phyloP scores from a whole-genome alignment of 2,888 invertebrate genomes.

The Cactoblastis cactorum region DNA sequence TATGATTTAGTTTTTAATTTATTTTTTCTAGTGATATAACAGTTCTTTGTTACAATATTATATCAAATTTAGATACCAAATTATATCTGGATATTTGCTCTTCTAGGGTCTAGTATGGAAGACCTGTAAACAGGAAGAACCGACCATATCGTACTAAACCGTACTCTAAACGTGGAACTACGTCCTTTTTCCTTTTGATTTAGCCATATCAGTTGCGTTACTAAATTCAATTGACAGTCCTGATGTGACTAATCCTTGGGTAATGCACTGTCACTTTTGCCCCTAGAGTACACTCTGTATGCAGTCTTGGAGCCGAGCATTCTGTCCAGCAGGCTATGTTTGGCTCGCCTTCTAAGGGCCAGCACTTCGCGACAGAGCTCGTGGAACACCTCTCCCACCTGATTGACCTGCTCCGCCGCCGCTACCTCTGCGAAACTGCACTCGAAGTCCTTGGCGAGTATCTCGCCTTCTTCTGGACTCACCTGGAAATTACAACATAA shows the following conservation, averaged over 20 bases:
- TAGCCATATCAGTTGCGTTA: background rate
- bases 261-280: constrained; percentile 93
- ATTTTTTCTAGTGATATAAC: too few species aligned
- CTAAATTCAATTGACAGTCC: constrained; percentile 2
- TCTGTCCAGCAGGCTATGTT: constrained; percentile 89
- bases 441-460: constrained; percentile 92
- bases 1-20: too few species aligned
- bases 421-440: constrained; percentile 93
- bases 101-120: too few species aligned
- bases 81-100: too few species aligned
- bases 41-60: too few species aligned
- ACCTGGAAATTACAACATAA: constrained; percentile 79
- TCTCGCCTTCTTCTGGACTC: constrained; percentile 92
- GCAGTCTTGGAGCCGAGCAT: constrained; percentile 89
- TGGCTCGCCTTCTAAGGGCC: constrained; percentile 87
- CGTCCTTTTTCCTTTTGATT: too few species aligned
- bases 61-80: too few species aligned
- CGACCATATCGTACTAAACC: too few species aligned
- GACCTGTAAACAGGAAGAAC: too few species aligned
- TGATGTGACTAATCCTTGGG: constrained; percentile 84
- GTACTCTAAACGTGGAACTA: too few species aligned
- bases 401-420: constrained; percentile 92
- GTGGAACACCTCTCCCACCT: constrained; percentile 91
- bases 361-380: constrained; percentile 91
- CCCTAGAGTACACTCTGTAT: constrained; percentile 87